A percentile compares a stretch with the other conserved stretches of the same genome.
Evolutionary conservation across 1,140 invertebrate genomes (phyloP).

Genomic region (Contarinia nasturtii): DNA sequence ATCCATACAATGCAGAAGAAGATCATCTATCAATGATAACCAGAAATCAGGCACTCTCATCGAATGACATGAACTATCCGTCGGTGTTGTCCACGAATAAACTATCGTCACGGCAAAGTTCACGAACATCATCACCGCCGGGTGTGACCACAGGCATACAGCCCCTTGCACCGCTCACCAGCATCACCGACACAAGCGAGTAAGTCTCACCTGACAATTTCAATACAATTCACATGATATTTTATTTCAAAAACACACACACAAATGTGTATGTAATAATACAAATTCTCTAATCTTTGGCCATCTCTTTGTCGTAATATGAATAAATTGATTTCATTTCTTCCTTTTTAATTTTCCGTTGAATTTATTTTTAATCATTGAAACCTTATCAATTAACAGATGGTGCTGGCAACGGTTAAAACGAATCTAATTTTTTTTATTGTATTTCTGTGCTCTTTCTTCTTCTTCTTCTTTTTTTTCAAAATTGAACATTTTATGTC

Average conservation of each 20-base stretch:
- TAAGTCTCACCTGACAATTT: constrained; percentile 19
- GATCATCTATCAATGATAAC: constrained; percentile 30
- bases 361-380: neutral
- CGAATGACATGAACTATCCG: constrained; percentile 31
- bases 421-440: constrained; percentile 21
- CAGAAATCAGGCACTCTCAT: constrained; percentile 26
- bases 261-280: neutral
- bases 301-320: neutral
- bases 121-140: constrained; percentile 16
- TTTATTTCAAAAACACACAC: neutral
- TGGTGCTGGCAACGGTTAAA: constrained; percentile 23
- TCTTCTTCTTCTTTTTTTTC: constrained; percentile 3
- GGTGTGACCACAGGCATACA: constrained; percentile 24
- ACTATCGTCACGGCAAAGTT: constrained; percentile 22
- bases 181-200: constrained; percentile 38
- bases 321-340: neutral
- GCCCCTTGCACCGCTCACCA: constrained; percentile 32
- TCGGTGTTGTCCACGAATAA: constrained; percentile 23
- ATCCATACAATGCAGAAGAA: constrained; percentile 46
- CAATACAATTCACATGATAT: neutral
- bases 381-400: constrained; percentile 12
- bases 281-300: neutral
- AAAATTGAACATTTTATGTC: no score
- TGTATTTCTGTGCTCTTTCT: constrained; percentile 11
- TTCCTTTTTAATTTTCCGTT: neutral